Percentiles rank a stretch among this genome's conserved stretches.
These are phyloP conservation scores for Calephelis virginiensis DNA, from an alignment of 1,140 invertebrate genomes.

Conservation along the genomic window DNA sequence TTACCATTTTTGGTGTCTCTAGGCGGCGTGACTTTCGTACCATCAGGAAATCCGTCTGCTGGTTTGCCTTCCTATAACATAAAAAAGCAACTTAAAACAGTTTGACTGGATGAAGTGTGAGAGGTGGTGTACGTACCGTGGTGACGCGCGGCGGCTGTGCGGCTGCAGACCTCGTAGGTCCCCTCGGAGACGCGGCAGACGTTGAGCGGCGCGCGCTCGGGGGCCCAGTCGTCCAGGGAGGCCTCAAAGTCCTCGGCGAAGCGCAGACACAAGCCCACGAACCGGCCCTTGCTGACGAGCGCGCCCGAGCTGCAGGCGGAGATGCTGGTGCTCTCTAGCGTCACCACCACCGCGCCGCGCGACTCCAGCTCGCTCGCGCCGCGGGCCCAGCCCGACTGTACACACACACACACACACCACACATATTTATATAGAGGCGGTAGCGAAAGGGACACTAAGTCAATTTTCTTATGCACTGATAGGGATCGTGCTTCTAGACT, in stretches of 20 bases:
- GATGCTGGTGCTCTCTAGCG: constrained; percentile 95
- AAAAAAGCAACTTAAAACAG: no score
- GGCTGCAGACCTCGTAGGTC: constrained; percentile 97
- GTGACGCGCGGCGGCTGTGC: constrained; percentile 90
- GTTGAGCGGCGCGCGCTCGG: constrained; percentile 91
- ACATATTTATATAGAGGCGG: no score
- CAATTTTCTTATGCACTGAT: no score
- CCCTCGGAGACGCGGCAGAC: constrained; percentile 98
- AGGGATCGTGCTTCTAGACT: no score
- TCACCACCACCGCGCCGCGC: constrained; percentile 94
- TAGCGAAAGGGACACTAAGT: no score
- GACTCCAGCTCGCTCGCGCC: constrained; percentile 87
- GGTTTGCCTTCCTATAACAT: no score
- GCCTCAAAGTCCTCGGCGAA: constrained; percentile 98
- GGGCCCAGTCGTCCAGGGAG: constrained; percentile 98
- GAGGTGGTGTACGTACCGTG: constrained; percentile 79
- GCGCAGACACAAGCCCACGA: constrained; percentile 92
- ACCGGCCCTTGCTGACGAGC: constrained; percentile 87
- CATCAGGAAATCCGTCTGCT: no score
- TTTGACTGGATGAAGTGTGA: no score
- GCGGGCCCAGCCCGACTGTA: constrained; percentile 81
- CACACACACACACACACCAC: not conserved
- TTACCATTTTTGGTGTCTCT: no score
- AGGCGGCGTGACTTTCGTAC: no score
- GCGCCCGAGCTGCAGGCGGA: constrained; percentile 92